Evolutionary conservation across 2,888 invertebrate species (phyloP), one percentile per base, ranked within the genome.

Genomic region (Alitta virens): DNA sequence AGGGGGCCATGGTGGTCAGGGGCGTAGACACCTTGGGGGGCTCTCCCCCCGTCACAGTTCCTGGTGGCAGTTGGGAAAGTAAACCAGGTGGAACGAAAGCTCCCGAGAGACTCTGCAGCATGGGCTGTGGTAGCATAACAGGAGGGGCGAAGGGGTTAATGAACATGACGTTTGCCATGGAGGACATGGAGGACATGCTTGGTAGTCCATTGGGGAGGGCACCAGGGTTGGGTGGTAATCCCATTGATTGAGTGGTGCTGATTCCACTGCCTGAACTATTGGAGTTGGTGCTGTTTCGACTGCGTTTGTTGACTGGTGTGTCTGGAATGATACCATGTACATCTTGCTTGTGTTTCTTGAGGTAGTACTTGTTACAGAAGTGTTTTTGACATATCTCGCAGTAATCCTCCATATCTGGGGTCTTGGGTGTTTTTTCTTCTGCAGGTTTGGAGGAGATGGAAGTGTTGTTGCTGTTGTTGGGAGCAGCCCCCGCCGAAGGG

Each of bases 341-440:
- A 74, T 83, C 81, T 57, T 76, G 74, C 69, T 80, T 80, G 70
- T 83, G 83, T 65, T 81, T 82, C 66, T 78, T 79, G 72, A 83
- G 78, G 77, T 82, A 83, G 77, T 83, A 83, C 73, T 82, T 82
- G 75, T 82, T 83, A 70, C 83, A 82, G 71, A 83, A 83, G 65
- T 82, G 81, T 68, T 82, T 83, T 72, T 82, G 77, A 71, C 83
- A 83, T 16, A 82, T 73, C 63, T 82, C 80, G 72, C 83, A 83
- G 64, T 78, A 82, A 69, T 81, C 81, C 63, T 82, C 82, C 75
- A 78, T 77, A 63, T 78, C 78, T 12, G 56, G 49, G 49, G 21
- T 52, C n/a, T 38, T 54, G 18, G 16, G n/a, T 25, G 56, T 12
- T 40, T 25, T 26, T 14, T 38, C 38, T n/a, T 21, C 52, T 16